These are phyloP conservation scores for Microplitis demolitor DNA, from an alignment of 1,140 invertebrate species.

Conservation along the genomic window DNA sequence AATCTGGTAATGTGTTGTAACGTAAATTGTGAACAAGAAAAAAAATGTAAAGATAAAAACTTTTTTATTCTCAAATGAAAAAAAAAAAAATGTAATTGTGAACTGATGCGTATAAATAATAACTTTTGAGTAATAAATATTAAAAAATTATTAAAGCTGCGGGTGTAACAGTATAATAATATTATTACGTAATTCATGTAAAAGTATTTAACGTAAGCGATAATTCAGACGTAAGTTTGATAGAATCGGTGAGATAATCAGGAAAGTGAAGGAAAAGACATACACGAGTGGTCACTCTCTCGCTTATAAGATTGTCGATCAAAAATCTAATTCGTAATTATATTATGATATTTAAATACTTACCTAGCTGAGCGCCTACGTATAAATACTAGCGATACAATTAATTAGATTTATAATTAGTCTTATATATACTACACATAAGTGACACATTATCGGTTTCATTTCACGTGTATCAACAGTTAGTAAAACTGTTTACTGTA, in stretches of 20 bases:
- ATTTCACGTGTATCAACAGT: slow-evolving; percentile 31
- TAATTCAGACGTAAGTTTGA: slow-evolving; percentile 32
- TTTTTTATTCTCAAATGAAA: neutral
- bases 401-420: slow-evolving; percentile 13
- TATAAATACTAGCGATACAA: slow-evolving; percentile 29
- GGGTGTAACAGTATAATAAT: slow-evolving; percentile 47
- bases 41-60: slow-evolving; percentile 1
- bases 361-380: slow-evolving; percentile 26
- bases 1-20: neutral
- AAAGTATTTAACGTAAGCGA: slow-evolving; percentile 47
- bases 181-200: slow-evolving; percentile 50
- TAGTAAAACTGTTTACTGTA: neutral
- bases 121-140: slow-evolving; percentile 51
- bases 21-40: neutral
- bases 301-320: slow-evolving; percentile 7
- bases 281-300: slow-evolving; percentile 1
- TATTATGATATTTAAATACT: slow-evolving; percentile 10
- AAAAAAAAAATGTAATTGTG: slow-evolving; percentile 16
- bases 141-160: slow-evolving; percentile 55
- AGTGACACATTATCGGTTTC: slow-evolving; percentile 32
- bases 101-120: slow-evolving; percentile 44
- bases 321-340: neutral
- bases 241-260: neutral
- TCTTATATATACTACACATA: slow-evolving; percentile 7
- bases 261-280: slow-evolving; percentile 1